These are phyloP conservation scores for Equus przewalskii DNA, from an alignment of 2,113 vertebrate genomes.

Conservation along the genomic window DNA sequence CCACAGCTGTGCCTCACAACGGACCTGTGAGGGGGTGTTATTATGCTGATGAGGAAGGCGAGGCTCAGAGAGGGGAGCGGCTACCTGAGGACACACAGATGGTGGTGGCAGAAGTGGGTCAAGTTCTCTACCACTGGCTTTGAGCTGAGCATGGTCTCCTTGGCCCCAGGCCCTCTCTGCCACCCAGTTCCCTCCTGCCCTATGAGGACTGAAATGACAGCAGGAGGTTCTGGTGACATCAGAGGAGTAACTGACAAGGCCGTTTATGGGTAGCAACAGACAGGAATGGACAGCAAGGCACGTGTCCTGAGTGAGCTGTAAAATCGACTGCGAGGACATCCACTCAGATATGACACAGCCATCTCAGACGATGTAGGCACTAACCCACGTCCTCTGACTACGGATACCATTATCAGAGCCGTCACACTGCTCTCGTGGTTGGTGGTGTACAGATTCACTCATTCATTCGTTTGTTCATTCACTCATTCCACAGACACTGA, in stretches of 20 bases:
- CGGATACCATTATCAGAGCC: neutral
- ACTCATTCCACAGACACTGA: neutral
- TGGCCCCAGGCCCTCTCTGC: neutral
- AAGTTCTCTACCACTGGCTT: neutral
- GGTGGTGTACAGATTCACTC: neutral
- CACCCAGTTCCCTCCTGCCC: neutral
- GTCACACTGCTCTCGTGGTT: neutral
- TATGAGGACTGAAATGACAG: neutral
- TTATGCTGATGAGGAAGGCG: neutral
- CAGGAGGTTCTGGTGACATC: neutral
- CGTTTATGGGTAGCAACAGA: neutral
- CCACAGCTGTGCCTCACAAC: accelerated
- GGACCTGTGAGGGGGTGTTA: neutral
- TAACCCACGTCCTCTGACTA: neutral
- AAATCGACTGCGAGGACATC: neutral
- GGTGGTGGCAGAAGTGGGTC: neutral
- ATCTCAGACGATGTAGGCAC: neutral
- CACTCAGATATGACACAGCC: neutral
- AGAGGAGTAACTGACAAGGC: neutral
- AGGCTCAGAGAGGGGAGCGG: neutral
- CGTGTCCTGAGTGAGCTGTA: neutral
- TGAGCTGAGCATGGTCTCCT: neutral
- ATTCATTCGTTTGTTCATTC: neutral
- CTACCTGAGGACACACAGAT: accelerated
- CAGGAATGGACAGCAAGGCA: neutral